Evolutionary conservation across 2,888 invertebrate species (phyloP), one percentile per base, ranked within the genome.

Genomic region (Marronus borbonicus): DNA sequence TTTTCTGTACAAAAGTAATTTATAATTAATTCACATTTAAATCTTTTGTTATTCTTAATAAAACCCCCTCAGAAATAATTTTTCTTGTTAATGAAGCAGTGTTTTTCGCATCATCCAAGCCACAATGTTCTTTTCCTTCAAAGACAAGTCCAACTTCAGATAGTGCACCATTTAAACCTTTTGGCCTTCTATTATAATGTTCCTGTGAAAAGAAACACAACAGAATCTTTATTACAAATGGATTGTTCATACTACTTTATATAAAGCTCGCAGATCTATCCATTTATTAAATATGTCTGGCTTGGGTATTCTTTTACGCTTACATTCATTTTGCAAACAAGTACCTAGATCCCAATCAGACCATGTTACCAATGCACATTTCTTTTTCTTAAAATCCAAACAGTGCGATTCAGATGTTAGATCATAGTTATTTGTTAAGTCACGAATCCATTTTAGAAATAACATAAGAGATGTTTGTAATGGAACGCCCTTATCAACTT

Each of bases 261-360:
- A 93, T 14, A 91, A 87, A 77, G 90, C 89, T 78, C 90, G 88
- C 65, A 92, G 87, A 86, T 93, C 92, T 77, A 92, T 90, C 92
- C 92, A 93, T 78, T 89, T 88, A 83, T 89, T 89, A 80, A 93
- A 90, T 79, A 90, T 89, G 14, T 88, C 85, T 10, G 90, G 89
- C 82, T 90, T 90, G 66, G 86, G 85, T 75, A 93, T 86, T 50
- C 89, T 87, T 85, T 93, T 93, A n/a, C 93, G 87, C 62, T 86
- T 87, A 81, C 91, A 91, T 85, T 93, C 93, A 82, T 91, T 90
- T 69, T 89, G 88, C 39, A 93, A 85, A 81, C 92, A 93, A 28
- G 89, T 89, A 7, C 90, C 90, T 69, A 93, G 89, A 86, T 93
- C 93, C 92, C 92, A 93, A 86, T 93, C 92, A 80, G 90, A 90